Evolutionary conservation across 2,113 vertebrate species (phyloP).

Genomic region (Crotalus tigris): DNA sequence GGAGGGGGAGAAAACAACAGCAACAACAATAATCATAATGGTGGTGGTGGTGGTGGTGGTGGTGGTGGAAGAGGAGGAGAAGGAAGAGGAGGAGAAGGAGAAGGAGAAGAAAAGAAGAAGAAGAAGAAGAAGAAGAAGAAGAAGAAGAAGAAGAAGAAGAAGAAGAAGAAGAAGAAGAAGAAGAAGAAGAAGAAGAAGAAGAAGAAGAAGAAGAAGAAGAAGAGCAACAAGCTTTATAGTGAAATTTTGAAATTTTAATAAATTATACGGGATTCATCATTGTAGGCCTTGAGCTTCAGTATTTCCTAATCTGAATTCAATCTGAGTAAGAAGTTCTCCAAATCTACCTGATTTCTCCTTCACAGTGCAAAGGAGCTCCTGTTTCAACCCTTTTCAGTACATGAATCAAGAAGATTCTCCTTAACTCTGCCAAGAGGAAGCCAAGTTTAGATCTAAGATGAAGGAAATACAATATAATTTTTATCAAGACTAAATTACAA

Average conservation of each 20-base stretch:
- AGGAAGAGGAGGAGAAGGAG: fast-evolving
- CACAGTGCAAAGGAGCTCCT: not conserved
- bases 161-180: not conserved
- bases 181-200: not conserved
- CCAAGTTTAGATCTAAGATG: not conserved
- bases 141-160: too few species aligned
- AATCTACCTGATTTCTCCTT: not conserved
- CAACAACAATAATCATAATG: too few species aligned
- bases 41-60: too few species aligned
- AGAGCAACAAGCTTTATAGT: not conserved
- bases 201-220: not conserved
- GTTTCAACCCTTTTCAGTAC: not conserved
- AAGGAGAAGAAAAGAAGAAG: fast-evolving
- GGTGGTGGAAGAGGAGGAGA: too few species aligned
- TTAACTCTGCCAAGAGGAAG: constrained; percentile 4
- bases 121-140: too few species aligned
- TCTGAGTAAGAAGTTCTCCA: not conserved
- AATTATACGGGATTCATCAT: not conserved
- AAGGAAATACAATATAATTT: constrained; percentile 8
- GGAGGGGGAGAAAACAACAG: too few species aligned
- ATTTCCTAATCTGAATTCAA: not conserved
- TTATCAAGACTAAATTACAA: constrained; percentile 12
- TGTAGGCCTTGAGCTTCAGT: not conserved
- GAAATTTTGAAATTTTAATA: not conserved
- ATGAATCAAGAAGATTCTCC: not conserved